Percentiles rank a stretch among this genome's conserved stretches.
Conservation (phyloP, 2,113 vertebrate genomes). For the Lanius ludovicianus region DNA sequence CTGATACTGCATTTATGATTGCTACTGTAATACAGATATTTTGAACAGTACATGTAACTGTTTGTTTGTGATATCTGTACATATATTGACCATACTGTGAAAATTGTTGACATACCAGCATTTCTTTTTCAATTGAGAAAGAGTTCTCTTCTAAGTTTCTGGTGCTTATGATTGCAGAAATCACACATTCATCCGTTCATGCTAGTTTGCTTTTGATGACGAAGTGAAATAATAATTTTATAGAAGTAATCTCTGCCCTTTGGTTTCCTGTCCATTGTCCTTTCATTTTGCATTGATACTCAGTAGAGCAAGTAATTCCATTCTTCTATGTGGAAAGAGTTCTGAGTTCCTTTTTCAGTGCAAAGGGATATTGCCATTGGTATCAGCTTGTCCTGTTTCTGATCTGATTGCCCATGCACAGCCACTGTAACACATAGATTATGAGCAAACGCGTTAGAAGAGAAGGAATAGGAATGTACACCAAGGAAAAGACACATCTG, state of each 20-base stretch:
- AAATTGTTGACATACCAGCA: background rate
- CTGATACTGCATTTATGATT: background rate
- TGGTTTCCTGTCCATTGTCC: background rate
- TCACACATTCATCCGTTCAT: background rate
- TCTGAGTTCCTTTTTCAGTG: background rate
- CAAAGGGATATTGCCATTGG: background rate
- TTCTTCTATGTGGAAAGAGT: background rate
- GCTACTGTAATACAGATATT: background rate
- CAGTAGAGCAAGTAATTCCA: background rate
- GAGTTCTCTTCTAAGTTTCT: background rate
- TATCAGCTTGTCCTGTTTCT: background rate
- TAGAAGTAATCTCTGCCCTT: background rate
- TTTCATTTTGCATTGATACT: background rate
- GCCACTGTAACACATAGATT: rapidly evolving
- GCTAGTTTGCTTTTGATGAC: background rate
- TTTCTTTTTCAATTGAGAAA: background rate
- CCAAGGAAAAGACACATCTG: background rate
- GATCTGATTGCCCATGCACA: background rate
- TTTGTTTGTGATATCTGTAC: background rate
- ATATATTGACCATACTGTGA: background rate
- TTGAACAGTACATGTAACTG: background rate
- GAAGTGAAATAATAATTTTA: background rate
- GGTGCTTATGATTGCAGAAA: background rate
- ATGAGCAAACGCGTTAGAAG: background rate
- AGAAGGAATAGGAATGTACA: background rate